Evolutionary conservation across 2,888 invertebrate species (phyloP), one percentile per base, ranked within the genome.

Genomic region (Cryptocheilus praepositus): DNA sequence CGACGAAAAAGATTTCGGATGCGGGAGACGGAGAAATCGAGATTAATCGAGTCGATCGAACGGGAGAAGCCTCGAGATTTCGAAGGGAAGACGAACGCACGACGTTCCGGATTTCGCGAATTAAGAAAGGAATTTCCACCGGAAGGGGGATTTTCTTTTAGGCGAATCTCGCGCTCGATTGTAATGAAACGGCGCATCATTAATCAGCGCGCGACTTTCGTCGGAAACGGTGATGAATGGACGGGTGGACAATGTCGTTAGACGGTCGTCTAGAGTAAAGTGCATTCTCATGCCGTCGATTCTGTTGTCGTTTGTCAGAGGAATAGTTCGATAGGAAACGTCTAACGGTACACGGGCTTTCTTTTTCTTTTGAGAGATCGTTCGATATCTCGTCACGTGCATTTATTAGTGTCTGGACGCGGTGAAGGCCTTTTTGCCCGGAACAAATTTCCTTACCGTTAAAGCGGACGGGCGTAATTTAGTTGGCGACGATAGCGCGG

Each of bases 31-130:
- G 36, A 52, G 54, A 61, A 53, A 82, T 82, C 79, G 82, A 82
- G 82, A 82, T 82, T 82, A 82, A 82, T 82, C 81, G 82, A 79
- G 74, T 78, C 79, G 82, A 82, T 82, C 77, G 80, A 81, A 28
- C 3, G 3, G 78, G 77, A 76, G 73, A 64, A 66, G 70, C 53
- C 22, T 36, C 53, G 54, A 56, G 62, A 57, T 19, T 7, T 55
- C 46, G 49, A 46, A 36, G 58, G 36, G 43, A 67, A 44, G 57
- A 63, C 56, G 36, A 63, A 70, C 62, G 45, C 60, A 69, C 64
- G 61, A 58, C 66, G 64, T 56, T 11, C 36, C 36, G 74, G 64
- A 76, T 74, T 64, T 67, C 66, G 76, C 72, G 69, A 79, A 79
- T 76, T 74, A 77, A 77, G 75, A 66, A 7, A 11, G 13, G 36